phyloP scores from a whole-genome alignment of 2,797 vertebrate genomes.

The Ispidina lecontei region DNA sequence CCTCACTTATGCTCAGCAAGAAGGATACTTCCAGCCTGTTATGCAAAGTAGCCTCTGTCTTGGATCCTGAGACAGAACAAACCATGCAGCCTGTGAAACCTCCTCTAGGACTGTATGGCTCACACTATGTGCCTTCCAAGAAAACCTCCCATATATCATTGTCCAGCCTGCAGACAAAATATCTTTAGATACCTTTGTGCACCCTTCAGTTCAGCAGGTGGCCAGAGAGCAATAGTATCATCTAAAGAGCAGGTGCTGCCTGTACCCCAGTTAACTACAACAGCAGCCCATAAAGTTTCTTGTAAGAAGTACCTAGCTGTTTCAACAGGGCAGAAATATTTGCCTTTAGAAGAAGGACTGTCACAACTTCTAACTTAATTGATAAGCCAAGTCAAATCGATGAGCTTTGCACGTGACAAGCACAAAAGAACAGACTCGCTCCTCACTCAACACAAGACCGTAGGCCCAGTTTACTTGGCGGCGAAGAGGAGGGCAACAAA shows the following conservation, averaged over 20 bases:
- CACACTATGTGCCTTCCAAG: neutral
- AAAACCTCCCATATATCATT: neutral
- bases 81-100: neutral
- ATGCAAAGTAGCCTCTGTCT: neutral
- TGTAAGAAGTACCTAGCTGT: neutral
- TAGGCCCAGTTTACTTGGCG: neutral
- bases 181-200: neutral
- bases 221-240: neutral
- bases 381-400: neutral
- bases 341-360: neutral
- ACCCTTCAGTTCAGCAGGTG: neutral
- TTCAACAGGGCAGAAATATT: neutral
- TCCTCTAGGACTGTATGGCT: neutral
- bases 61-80: neutral
- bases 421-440: neutral
- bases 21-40: neutral
- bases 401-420: neutral
- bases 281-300: neutral
- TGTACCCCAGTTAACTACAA: neutral
- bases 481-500: neutral
- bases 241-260: neutral
- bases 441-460: rapidly evolving
- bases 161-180: neutral
- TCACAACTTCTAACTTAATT: neutral
- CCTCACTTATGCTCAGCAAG: neutral